These are phyloP conservation scores for Steromphala cineraria DNA, from an alignment of 2,888 invertebrate genomes.

Conservation along the genomic window DNA sequence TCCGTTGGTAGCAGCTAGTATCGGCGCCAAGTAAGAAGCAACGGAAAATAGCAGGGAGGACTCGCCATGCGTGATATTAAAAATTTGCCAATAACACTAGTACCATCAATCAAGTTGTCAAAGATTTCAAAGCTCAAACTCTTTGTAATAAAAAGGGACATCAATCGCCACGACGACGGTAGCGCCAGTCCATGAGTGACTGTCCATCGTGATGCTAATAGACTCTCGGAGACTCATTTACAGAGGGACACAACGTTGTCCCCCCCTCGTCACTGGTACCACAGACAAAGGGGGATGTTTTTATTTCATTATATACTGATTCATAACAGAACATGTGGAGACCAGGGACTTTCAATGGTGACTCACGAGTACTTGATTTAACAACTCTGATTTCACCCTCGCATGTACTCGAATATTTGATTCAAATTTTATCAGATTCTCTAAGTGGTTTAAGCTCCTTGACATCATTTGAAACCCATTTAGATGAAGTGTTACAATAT, in stretches of 20 bases:
- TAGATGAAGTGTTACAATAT: no score
- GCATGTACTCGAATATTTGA: no score
- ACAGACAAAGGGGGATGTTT: neutral
- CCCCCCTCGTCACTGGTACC: no score
- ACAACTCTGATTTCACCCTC: no score
- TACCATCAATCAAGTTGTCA: constrained; percentile 14
- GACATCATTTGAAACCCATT: no score
- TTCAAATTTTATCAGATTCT: no score
- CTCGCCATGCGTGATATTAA: constrained; percentile 20
- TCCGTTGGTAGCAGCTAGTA: no score
- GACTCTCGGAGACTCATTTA: neutral
- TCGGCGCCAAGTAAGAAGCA: no score
- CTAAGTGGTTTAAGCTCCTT: no score
- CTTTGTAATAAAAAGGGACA: constrained; percentile 15
- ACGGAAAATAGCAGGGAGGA: neutral
- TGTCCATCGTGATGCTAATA: neutral
- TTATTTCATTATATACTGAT: neutral
- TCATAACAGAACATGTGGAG: no score
- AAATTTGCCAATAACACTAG: constrained; percentile 19
- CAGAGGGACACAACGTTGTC: neutral
- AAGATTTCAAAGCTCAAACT: neutral
- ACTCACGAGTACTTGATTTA: no score
- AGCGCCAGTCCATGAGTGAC: neutral
- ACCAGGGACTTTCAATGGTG: no score
- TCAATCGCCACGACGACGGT: neutral